Base-by-base conservation (phyloP, 1,140 invertebrate genomes). In the Rhagoletis zephyria region DNA sequence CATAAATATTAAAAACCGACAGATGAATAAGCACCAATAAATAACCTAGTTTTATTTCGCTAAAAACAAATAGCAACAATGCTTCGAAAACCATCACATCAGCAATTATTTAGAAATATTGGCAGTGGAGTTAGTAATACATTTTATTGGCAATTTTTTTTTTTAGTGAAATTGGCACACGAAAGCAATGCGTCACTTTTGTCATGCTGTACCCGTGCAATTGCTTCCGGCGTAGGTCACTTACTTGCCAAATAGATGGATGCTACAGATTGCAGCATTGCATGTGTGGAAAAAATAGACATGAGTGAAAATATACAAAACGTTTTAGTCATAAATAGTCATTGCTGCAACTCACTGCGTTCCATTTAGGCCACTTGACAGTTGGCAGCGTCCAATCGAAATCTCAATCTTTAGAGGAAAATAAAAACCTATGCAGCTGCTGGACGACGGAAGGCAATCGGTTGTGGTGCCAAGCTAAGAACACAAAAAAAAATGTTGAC, bases 61-160 rank as follows among this genome's bases (percentile, higher is more conserved):
- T 30, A 30, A 30, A 30, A 30, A 30, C 30, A 30, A 30, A 30
- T 30, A 30, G 30, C 30, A 30, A 30, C 30, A 30, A 30, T 30
- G 30, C 30, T 30, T 30, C 30, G 30, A 1, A 30, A 30, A 30
- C 30, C 30, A 30, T 30, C 30, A 51, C 6, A 42, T 74, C 45
- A 81, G 74, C 74, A 81, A 81, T 81, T 81, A 81, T 81, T 56
- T 81, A 56, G n/a, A 30, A 81, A 81, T 81, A 81, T 81, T 81
- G 74, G 48, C 74, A 81, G 56, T 56, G 5, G 16, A 56, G 45
- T 81, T 56, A 19, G 42, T 48, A 81, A 56, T 19, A 81, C 48
- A 59, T 59, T 81, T 81, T 56, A 19, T 16, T 19, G n/a, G 48
- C 6, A 2, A 19, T 48, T n/a, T 56, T 56, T n/a, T n/a, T n/a